Evolutionary conservation across 1,140 invertebrate species (phyloP).

Genomic region (Sesamia nonagrioides): DNA sequence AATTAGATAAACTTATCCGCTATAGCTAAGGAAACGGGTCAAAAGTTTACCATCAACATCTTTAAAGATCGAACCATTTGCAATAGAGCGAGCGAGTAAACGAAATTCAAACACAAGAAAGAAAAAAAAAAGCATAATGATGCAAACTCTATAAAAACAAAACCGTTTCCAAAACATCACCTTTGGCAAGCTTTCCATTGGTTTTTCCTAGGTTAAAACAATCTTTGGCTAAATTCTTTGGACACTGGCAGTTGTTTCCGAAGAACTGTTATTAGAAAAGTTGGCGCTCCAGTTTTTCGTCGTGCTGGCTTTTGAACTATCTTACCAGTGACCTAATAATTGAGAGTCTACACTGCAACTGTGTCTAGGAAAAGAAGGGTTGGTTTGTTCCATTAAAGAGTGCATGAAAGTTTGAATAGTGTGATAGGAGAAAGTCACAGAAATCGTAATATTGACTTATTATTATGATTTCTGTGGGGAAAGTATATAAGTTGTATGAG

Average conservation of each 20-base stretch:
- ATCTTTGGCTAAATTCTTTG: conserved; percentile 30
- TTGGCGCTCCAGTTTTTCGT: conserved; percentile 38
- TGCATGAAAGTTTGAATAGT: not conserved
- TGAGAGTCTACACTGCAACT: conserved; percentile 3
- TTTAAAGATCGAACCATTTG: not conserved
- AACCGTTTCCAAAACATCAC: not conserved
- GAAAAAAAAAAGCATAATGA: not conserved
- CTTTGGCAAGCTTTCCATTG: conserved; percentile 17
- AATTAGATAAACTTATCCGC: too few relatives aligned
- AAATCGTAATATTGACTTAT: too few relatives aligned
- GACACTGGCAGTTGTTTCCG: not conserved
- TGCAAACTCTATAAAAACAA: conserved; percentile 1
- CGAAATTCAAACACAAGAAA: not conserved
- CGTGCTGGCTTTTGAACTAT: conserved; percentile 24
- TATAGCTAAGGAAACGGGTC: too few relatives aligned
- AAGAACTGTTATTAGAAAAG: conserved; percentile 55
- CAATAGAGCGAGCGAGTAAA: not conserved
- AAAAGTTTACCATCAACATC: too few relatives aligned
- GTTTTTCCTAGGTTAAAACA: conserved; percentile 15
- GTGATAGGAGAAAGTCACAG: too few relatives aligned
- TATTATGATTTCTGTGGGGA: too few relatives aligned
- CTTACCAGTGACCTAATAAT: conserved; percentile 35
- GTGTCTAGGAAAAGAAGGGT: not conserved
- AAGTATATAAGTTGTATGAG: too few relatives aligned
- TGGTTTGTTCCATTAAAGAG: not conserved